Conservation (phyloP, 64 coral and sea anemone genomes). For the Dendronephthya gigantea region DNA sequence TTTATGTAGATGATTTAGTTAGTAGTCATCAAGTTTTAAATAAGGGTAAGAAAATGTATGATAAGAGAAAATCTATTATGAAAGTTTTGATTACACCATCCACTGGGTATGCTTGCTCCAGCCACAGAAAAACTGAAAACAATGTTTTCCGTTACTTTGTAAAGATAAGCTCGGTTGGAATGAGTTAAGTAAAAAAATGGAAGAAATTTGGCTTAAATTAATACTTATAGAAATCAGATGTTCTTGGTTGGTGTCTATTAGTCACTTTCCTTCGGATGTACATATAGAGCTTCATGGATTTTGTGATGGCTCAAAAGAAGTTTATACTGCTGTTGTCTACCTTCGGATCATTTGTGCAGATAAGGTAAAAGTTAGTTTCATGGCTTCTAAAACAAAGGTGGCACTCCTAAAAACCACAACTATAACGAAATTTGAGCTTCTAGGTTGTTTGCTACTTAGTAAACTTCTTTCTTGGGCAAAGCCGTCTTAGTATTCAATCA, state of each 20-base stretch:
- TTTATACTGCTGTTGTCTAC: background rate
- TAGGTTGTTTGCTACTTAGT: background rate
- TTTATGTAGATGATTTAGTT: background rate
- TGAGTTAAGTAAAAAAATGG: background rate
- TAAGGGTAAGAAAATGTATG: background rate
- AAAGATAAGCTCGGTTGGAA: background rate
- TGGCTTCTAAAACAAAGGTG: background rate
- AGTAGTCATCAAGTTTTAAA: background rate
- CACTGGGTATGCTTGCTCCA: background rate
- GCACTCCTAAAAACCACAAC: background rate
- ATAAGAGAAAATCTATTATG: background rate
- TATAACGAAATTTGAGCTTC: background rate
- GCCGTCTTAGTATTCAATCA: background rate
- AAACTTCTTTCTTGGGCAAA: background rate
- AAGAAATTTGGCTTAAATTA: background rate
- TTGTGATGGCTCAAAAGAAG: background rate
- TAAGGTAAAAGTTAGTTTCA: background rate
- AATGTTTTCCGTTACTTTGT: background rate
- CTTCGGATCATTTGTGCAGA: background rate
- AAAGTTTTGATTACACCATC: background rate
- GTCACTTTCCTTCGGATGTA: background rate
- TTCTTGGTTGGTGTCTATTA: background rate
- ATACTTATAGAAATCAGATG: background rate
- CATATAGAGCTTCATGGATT: background rate
- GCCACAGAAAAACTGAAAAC: background rate